These are phyloP conservation scores for Galerucella pusilla DNA, from an alignment of 2,888 invertebrate genomes.

Conservation along the genomic window DNA sequence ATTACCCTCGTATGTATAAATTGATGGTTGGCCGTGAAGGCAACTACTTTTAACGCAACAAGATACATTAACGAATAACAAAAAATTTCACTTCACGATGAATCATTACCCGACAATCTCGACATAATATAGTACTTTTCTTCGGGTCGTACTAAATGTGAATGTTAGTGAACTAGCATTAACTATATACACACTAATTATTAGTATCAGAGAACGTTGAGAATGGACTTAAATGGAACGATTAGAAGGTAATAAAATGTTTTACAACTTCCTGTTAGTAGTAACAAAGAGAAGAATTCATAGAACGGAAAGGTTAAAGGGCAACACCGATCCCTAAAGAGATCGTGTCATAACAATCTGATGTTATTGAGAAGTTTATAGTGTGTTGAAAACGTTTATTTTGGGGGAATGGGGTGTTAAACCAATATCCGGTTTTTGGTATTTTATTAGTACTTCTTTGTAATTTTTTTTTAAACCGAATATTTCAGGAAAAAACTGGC, in stretches of 20 bases:
- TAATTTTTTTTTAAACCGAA: too few species aligned
- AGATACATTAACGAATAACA: not conserved
- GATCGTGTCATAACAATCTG: not conserved
- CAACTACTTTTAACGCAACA: not conserved
- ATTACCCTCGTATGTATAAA: not conserved
- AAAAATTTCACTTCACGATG: slow-evolving; percentile 6
- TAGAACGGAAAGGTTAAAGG: slow-evolving; percentile 23
- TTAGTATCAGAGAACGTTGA: slow-evolving; percentile 10
- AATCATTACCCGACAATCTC: not conserved
- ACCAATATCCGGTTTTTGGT: too few species aligned
- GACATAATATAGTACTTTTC: not conserved
- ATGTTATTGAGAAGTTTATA: not conserved
- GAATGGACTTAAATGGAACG: slow-evolving; percentile 16
- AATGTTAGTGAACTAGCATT: not conserved
- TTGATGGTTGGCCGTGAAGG: not conserved
- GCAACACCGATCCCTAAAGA: slow-evolving; percentile 11
- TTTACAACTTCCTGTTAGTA: slow-evolving; percentile 18
- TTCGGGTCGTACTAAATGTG: not conserved
- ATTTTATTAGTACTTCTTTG: too few species aligned
- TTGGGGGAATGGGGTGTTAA: too few species aligned
- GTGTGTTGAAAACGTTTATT: not conserved
- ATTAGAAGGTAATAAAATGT: slow-evolving; percentile 23
- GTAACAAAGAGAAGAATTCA: slow-evolving; percentile 18
- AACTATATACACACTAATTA: slow-evolving; percentile 10
- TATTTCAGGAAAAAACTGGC: too few species aligned